Evolutionary conservation across 2,113 vertebrate genomes (phyloP).

Genomic region (Aphelocoma coerulescens): DNA sequence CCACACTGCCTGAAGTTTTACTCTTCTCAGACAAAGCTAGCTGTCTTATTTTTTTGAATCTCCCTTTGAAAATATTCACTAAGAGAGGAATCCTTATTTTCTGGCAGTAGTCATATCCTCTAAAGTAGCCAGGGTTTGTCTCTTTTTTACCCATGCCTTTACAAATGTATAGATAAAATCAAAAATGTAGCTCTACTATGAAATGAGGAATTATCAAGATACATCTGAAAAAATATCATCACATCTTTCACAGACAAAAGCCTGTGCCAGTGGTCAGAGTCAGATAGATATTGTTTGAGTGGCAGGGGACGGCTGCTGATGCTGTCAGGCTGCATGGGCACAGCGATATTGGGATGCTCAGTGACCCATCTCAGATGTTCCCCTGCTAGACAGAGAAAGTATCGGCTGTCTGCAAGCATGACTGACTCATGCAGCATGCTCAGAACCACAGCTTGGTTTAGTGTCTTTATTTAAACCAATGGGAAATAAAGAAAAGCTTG

Average conservation of each 20-base stretch:
- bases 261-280: background rate
- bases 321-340: background rate
- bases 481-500: background rate
- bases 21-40: background rate
- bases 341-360: background rate
- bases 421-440: background rate
- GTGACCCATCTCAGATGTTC: background rate
- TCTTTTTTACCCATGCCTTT: background rate
- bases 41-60: background rate
- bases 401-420: background rate
- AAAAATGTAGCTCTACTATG: background rate
- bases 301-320: accelerated
- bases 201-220: background rate
- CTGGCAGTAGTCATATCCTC: background rate
- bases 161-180: background rate
- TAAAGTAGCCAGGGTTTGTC: background rate
- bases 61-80: background rate
- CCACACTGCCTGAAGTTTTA: background rate
- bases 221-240: background rate
- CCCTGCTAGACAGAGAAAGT: background rate
- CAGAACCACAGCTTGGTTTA: background rate
- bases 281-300: background rate
- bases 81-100: background rate
- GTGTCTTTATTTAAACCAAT: background rate
- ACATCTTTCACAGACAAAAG: background rate